Evolutionary conservation across 2,888 invertebrate species (phyloP).

Genomic region (Pachymerium ferrugineum): DNA sequence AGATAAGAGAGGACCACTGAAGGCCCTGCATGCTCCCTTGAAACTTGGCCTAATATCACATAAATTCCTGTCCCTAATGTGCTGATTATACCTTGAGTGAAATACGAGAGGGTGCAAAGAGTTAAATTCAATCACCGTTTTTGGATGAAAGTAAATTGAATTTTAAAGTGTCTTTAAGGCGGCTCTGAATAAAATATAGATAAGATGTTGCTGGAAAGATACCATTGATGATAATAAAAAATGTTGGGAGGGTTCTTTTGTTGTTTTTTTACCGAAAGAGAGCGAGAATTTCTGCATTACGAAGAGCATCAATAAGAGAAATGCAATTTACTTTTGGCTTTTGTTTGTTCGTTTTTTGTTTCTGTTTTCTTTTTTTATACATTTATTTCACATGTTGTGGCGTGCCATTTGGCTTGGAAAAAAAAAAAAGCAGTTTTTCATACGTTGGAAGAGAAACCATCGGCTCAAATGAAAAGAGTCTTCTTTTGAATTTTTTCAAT

Average conservation of each 20-base stretch:
- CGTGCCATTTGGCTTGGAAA: conserved; percentile 19
- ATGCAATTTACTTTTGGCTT: conserved; percentile 1
- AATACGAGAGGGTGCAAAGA: background rate
- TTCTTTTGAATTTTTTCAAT: background rate
- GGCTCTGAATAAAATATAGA: background rate
- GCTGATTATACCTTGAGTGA: conserved; percentile 36
- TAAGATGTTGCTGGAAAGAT: too few species aligned
- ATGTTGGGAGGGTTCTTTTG: too few species aligned
- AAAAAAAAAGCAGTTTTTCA: background rate
- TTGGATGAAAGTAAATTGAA: background rate
- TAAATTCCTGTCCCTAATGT: conserved; percentile 38
- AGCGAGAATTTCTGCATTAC: too few species aligned
- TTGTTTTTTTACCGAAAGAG: too few species aligned
- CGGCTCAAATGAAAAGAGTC: background rate
- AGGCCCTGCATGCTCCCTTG: conserved; percentile 38
- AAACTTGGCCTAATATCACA: conserved; percentile 36
- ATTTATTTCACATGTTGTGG: background rate
- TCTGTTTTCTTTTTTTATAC: background rate
- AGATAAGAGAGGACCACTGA: conserved; percentile 38
- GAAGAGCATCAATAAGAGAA: background rate
- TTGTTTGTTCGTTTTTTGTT: background rate
- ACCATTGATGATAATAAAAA: too few species aligned
- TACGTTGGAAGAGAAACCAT: background rate
- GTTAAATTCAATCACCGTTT: background rate
- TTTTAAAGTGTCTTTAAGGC: background rate